Base-by-base conservation (phyloP, 2,888 invertebrate genomes). In the Tholera decimalis region DNA sequence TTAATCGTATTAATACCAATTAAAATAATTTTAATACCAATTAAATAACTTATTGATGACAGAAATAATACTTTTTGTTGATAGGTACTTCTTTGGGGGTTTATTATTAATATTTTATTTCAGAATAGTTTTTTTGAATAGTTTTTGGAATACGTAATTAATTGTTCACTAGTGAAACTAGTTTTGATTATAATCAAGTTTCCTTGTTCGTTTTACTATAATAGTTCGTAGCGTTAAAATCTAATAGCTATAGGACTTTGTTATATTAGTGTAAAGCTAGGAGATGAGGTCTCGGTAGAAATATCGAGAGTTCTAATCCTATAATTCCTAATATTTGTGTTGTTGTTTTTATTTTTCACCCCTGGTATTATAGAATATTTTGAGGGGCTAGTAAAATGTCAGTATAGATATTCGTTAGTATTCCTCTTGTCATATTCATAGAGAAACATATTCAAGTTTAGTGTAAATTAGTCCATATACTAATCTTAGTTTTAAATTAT, bases 81-180 rank as follows among this genome's bases (percentile, higher is more conserved):
- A 79, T 82, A 79, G 70, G 68, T 54, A 73, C 70, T 79, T 55
- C 62, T 76, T 62, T 73, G 74, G 71, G 78, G 72, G 59, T 51
- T n/a, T 15, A 43, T 56, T 67, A 58, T 62, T 62, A n/a, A 46
- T 65, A 75, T 54, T 66, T 43, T 57, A 71, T 7, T 49, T 73
- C 35, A 59, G 57, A 78, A 73, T 65, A 20, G 66, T 54, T 13
- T 39, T 59, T 59, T 62, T 43, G 37, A 53, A 63, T 79, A 74
- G 51, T 57, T 59, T 60, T 55, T 39, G 35, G 4, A 61, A 44
- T 53, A 56, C 3, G 24, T 73, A 54, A 63, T 61, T 57, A 53
- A 46, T 60, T 61, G 20, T 63, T 64, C 35, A 71, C 50, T 66
- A 67, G 57, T 55, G 33, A 78, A 56, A 67, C 41, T 80, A 80